Base-by-base conservation (phyloP, 2,113 vertebrate genomes). In the Thunnus maccoyii region DNA sequence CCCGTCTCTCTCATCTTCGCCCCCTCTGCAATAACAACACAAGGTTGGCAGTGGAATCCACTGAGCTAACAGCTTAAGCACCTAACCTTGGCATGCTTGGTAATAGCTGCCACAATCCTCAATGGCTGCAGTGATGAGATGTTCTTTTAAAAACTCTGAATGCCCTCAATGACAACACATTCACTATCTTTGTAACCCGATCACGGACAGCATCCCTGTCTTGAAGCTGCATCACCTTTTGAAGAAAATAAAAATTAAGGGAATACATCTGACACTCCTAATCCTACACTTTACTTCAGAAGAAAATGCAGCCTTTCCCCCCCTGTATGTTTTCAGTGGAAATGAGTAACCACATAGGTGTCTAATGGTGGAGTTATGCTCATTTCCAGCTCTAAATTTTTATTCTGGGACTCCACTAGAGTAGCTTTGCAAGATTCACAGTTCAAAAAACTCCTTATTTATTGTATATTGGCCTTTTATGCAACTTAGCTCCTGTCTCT, bases 11-110 rank as follows among this genome's bases (percentile, higher is more conserved):
- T 86, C 70, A 46, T 80, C 63, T 72, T 80, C 52, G 9, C 82
- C 82, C 72, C 70, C 83, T 85, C 64, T 52, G 77, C 82, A 85
- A 71, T 79, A 92, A 88, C 85, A 75, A 78, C 82, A 83, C 78
- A 85, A 86, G 84, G 89, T 54, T 86, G 83, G 78, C 60, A 48
- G 30, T 22, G 30, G 75, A 72, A 85, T 76, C 51, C 83, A 82
- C 57, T 18, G 57, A 85, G 78, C 68, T 83, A 86, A 81, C 64
- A 55, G 82, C 78, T 84, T 82, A 60, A 90, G 80, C 80, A 65
- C 64, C 76, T 84, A 85, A 90, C 88, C 88, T 86, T 88, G 82
- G 82, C 79, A 71, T 48, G 25, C 51, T 81, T 41, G 14, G 60
- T 74, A 63, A 84, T 51, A 52, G 62, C 69, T 70, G 85, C 82